Evolutionary conservation across 2,113 vertebrate species (phyloP).

Genomic region (Neolamprologus cancellatus): DNA sequence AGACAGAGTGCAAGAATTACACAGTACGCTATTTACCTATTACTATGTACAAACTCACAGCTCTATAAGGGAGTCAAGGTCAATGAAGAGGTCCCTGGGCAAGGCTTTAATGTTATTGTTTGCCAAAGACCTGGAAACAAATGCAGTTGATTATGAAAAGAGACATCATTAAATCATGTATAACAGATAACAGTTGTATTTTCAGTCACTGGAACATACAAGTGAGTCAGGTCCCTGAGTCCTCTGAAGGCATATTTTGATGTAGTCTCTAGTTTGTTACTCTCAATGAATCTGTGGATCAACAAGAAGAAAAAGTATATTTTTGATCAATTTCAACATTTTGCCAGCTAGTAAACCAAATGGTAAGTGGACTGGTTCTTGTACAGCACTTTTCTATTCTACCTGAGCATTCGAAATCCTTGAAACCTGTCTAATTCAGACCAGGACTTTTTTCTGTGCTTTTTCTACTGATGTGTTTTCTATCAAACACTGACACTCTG

Average conservation of each 20-base stretch:
- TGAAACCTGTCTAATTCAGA: fast-evolving
- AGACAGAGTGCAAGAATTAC: not conserved
- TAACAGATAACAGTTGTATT: not conserved
- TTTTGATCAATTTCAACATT: not conserved
- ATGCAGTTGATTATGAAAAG: not conserved
- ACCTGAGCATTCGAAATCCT: not conserved
- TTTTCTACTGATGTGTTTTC: not conserved
- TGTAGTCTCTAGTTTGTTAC: constrained; percentile 90
- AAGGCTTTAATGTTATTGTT: constrained; percentile 92
- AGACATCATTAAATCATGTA: not conserved
- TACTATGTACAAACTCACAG: constrained; percentile 76
- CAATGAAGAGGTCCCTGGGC: constrained; percentile 87
- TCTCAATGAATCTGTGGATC: constrained; percentile 89
- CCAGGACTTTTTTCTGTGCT: not conserved
- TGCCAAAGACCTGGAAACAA: constrained; percentile 85
- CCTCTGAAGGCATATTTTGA: constrained; percentile 91
- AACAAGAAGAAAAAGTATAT: not conserved
- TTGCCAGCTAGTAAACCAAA: not conserved
- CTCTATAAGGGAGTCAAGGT: constrained; percentile 94
- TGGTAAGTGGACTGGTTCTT: not conserved
- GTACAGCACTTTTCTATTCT: not conserved
- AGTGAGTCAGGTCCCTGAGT: constrained; percentile 90
- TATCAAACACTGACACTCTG: not conserved
- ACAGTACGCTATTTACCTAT: not conserved
- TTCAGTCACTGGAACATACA: constrained; percentile 75